Evolutionary conservation across 2,888 invertebrate species (phyloP).

Genomic region (Mamestra brassicae): DNA sequence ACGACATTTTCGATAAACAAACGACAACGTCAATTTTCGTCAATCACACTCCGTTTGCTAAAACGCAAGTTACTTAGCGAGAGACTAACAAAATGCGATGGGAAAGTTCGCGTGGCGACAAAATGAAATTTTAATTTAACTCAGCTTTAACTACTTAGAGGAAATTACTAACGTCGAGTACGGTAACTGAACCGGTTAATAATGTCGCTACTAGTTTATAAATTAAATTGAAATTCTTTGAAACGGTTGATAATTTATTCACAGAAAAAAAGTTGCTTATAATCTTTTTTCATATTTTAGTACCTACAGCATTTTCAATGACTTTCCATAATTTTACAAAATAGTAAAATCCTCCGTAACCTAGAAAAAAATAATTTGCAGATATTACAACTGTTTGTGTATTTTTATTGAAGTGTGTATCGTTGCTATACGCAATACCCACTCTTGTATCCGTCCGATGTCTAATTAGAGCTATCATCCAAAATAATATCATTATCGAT

Average conservation of each 20-base stretch:
- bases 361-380: background rate
- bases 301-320: background rate
- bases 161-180: conserved; percentile 29
- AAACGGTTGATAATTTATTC: background rate
- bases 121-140: conserved; percentile 36
- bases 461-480: conserved; percentile 15
- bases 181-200: conserved; percentile 13
- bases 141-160: conserved; percentile 15
- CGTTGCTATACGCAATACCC: background rate
- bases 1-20: conserved; percentile 17
- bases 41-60: conserved; percentile 36
- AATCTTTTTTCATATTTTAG: background rate
- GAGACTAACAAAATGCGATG: conserved; percentile 30
- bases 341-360: background rate
- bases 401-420: background rate
- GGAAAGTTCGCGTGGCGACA: background rate
- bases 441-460: background rate
- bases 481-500: conserved; percentile 36
- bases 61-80: conserved; percentile 35
- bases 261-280: background rate
- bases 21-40: conserved; percentile 3
- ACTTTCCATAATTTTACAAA: background rate
- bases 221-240: background rate
- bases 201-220: background rate
- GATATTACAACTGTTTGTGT: background rate